Evolutionary conservation across 2,888 invertebrate species (phyloP), one percentile per base, ranked within the genome.

Genomic region (Spodoptera exigua): DNA sequence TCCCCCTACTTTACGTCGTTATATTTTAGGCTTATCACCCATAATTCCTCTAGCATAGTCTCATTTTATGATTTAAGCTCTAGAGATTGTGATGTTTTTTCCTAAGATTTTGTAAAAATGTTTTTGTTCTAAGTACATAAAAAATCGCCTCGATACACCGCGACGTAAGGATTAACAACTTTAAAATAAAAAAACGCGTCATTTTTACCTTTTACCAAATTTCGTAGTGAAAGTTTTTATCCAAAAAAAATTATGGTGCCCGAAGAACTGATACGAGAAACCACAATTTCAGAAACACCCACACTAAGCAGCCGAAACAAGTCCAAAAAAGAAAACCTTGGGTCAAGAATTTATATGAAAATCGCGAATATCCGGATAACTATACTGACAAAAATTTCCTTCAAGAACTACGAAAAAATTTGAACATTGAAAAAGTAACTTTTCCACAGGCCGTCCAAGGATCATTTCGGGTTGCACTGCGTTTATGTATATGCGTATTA

Each of bases 281-380:
- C 61, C 67, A 70, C 71, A 65, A 27, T 92, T 93, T 85, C 93
- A 93, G 93, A 89, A 87, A 80, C 83, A 81, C 89, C 64, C 85
- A 89, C 10, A 75, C 83, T 55, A 91, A 88, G 75, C 67, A 79
- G 39, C 74, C 85, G 37, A 80, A 80, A 48, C 88, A 85, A 61
- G 64, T 78, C 0, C 55, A 71, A 45, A 82, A 81, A 70, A 90
- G 85, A 79, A 95, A 93, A 77, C 92, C 94, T 0, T 99, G 99
- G 99, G 95, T 95, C 74, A 99, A 99, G 91, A 97, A 98, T 81
- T 91, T 99, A 14, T 99, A 99, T 82, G 97, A 97, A 86, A 97
- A 98, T 82, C 96, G 97, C 60, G 97, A 96, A 16, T 97, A 97
- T 66, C 97, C 98, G 0, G 99, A 99, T 88, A 99, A 99, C 88